These are phyloP conservation scores for Dipodomys stephensi DNA, from an alignment of 2,113 vertebrate species.

Conservation along the genomic window DNA sequence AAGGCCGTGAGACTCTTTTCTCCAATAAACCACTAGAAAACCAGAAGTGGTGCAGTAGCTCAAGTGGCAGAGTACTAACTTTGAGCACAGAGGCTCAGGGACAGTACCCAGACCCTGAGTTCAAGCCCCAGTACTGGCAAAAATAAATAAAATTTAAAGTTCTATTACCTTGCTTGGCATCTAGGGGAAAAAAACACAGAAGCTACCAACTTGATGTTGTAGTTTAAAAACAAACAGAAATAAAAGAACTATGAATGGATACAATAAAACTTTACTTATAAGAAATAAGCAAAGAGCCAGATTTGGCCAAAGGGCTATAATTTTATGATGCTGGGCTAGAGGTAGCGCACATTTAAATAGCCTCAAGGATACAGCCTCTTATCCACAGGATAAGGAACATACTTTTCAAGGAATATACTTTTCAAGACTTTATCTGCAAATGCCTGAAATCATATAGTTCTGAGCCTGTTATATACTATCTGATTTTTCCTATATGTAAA, in stretches of 20 bases:
- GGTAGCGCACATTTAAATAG: background rate
- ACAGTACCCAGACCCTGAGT: no score
- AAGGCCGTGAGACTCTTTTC: no score
- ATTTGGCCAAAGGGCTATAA: background rate
- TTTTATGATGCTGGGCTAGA: background rate
- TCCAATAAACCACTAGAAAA: no score
- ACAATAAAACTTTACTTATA: conserved; percentile 36
- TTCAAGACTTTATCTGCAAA: background rate
- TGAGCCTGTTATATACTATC: background rate
- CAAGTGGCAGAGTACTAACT: no score
- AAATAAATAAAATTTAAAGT: no score
- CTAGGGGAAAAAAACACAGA: background rate
- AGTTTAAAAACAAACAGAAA: conserved; percentile 17
- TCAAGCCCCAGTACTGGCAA: no score
- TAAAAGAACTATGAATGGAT: background rate
- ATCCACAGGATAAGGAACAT: background rate
- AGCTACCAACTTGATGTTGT: background rate
- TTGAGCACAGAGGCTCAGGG: no score
- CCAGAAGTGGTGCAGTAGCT: no score
- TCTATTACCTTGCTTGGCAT: background rate
- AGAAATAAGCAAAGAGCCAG: background rate
- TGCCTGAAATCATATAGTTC: background rate
- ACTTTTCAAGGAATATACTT: background rate
- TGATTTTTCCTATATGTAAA: background rate
- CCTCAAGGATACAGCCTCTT: background rate